Evolutionary conservation across 2,113 vertebrate genomes (phyloP), one percentile per base, ranked within the genome.

Genomic region (Archocentrus centrarchus): DNA sequence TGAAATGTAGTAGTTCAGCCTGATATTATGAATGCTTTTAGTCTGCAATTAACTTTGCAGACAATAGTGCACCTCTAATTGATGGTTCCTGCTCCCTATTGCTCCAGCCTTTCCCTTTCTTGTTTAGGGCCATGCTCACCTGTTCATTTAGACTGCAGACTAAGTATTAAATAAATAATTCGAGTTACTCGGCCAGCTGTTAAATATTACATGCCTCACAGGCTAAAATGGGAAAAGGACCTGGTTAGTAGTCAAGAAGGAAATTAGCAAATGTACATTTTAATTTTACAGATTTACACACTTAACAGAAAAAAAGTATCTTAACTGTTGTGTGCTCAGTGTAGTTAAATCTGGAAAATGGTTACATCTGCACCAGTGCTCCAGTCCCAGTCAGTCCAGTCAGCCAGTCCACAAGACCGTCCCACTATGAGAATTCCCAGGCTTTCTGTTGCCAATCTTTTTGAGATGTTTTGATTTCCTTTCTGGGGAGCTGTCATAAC

Each of bases 231-330:
- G 32, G 27, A 32, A 53, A 73, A 73, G 9, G 17, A 73, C n/a
- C 44, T n/a, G 47, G 53, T 73, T 73, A 32, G 44, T n/a, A 73
- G 44, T 53, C 44, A 53, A 73, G 27, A 55, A n/a, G 11, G 53
- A 73, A 73, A 73, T 73, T 53, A 32, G 30, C 47, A 73, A 70
- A 70, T 70, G 17, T 53, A 70, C 17, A 18, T 70, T 50, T 50
- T 27, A 27, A 27, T 53, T 73, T 73, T 32, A 11, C 24, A 30
- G 30, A 32, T 73, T 73, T 47, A 53, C 24, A 15, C 64, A 10
- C 27, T 70, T 50, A 30, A 30, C 18, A 73, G 30, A 70, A 30
- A 30, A 30, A 30, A 70, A 73, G 3, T 53, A 17, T 73, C 17
- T n/a, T 53, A 73, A 73, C 30, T 30, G 44, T 17, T 30, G 11